A percentile compares a stretch with the other conserved stretches of the same genome.
These are phyloP conservation scores for Ciconia boyciana DNA, from an alignment of 2,113 vertebrate genomes.

Conservation along the genomic window DNA sequence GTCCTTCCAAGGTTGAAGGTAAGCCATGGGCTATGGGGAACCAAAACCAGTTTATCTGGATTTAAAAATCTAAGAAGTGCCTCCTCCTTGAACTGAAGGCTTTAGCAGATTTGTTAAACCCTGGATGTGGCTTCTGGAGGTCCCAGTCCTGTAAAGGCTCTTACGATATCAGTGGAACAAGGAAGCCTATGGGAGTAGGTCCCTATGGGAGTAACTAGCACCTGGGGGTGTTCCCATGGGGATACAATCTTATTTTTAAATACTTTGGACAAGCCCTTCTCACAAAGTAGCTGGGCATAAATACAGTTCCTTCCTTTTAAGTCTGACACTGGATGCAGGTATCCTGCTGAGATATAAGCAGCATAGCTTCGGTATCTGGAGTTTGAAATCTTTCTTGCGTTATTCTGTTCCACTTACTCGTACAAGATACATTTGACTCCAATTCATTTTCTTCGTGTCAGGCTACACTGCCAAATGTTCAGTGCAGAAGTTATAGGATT, in stretches of 20 bases:
- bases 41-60: not conserved
- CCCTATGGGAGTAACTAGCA: fast-evolving
- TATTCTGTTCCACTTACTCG: slow-evolving; percentile 26
- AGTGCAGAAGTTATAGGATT: slow-evolving; percentile 59
- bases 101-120: not conserved
- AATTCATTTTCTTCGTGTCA: slow-evolving; percentile 34
- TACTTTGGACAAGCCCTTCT: not conserved
- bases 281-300: not conserved
- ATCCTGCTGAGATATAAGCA: not conserved
- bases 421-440: slow-evolving; percentile 40
- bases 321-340: not conserved
- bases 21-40: not conserved
- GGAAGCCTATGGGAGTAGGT: not conserved
- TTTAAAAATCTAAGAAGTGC: not conserved
- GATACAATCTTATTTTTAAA: not conserved
- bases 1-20: not conserved
- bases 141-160: not conserved
- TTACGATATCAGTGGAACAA: not conserved
- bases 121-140: not conserved
- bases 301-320: not conserved
- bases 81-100: not conserved
- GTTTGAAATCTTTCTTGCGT: not conserved
- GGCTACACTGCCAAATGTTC: slow-evolving; percentile 25
- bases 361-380: not conserved
- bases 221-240: not conserved